Conservation (phyloP, 2,113 vertebrate genomes). For the Gymnobelideus leadbeateri region DNA sequence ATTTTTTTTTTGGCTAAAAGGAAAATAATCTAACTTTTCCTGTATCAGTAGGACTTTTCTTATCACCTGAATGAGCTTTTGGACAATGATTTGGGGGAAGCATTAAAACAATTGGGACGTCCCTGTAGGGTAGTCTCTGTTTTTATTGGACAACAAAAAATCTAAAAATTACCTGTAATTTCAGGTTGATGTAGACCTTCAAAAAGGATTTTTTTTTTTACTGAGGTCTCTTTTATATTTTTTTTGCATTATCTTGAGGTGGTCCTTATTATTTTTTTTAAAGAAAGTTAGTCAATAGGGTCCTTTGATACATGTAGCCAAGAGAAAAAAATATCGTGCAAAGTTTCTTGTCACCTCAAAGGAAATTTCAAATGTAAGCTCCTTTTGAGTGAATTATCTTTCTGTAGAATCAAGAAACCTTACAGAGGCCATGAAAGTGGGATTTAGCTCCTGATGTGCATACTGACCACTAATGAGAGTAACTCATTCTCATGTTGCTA, state of each 20-base stretch:
- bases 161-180: background rate
- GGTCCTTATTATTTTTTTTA: background rate
- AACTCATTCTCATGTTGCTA: background rate
- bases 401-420: background rate
- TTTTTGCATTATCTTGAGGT: too few species aligned
- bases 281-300: rapidly evolving
- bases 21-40: background rate
- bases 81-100: background rate
- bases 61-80: background rate
- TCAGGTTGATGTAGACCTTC: background rate
- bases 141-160: background rate
- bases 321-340: too few species aligned
- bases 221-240: background rate
- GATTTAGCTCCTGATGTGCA: too few species aligned
- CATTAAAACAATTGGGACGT: background rate
- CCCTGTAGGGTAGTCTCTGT: background rate
- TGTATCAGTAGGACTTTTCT: background rate
- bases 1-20: background rate
- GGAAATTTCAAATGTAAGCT: background rate
- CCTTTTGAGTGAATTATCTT: too few species aligned
- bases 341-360: rapidly evolving
- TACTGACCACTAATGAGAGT: rapidly evolving
- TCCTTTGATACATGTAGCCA: too few species aligned
- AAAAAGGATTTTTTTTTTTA: background rate
- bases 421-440: rapidly evolving